Base-by-base conservation (phyloP, 2,888 invertebrate genomes). In the Synergus japonicus region DNA sequence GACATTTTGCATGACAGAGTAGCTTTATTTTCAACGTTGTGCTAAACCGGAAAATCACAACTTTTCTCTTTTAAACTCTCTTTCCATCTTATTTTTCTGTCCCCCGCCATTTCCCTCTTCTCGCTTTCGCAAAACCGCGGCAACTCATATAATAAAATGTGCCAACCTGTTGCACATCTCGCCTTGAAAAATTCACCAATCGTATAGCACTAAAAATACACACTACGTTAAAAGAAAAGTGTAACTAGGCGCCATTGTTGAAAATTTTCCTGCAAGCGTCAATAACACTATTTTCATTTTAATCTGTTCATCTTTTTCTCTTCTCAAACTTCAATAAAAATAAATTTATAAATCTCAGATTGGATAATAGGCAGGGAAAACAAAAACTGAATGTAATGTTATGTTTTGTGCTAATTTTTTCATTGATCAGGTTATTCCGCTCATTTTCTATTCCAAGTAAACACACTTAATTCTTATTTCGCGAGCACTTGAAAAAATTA, bases 151-250 rank as follows among this genome's bases (percentile, higher is more conserved):
- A 67, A 67, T 67, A 67, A 67, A 67, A 67, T 67, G 46, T 46
- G 46, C 67, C 67, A 67, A 67, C 67, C 67, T 67, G 67, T 67
- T 67, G 67, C 67, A 67, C 67, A 67, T 46, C 46, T 18, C 65
- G 65, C 22, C 67, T 44, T 67, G 67, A 67, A 67, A 67, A 67
- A 67, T 67, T 67, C 43, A 67, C 67, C 22, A 22, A 67, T 67
- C 22, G 22, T 67, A 18, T 67, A 44, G 3, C 5, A 43, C 9
- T 15, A 22, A 22, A 67, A 67, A 67, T 22, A 67, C 65, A 67
- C 13, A 49, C 12, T 46, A 44, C 15, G 44, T 46, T 44, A 46
- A 67, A 46, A 46, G 22, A 67, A 46, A 67, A 67, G 8, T 46
- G 18, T 22, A 67, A 8, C 46, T 22, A 67, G 10, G 22, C 44